These are phyloP conservation scores for Leucopsar rothschildi DNA, from an alignment of 2,113 vertebrate genomes.

Conservation along the genomic window DNA sequence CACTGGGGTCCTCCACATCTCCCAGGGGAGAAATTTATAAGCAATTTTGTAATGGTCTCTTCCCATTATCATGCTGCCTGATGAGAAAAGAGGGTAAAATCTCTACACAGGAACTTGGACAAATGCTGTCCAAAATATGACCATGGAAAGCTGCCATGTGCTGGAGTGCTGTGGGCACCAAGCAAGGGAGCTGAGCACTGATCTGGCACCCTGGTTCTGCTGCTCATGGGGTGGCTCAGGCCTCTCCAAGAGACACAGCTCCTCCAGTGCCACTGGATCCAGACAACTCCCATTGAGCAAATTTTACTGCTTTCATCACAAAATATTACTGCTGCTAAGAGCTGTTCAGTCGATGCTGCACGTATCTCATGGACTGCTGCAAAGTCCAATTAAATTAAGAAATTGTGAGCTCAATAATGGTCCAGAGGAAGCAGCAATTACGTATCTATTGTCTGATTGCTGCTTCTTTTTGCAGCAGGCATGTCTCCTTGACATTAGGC, in stretches of 20 bases:
- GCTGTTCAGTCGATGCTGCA: background rate
- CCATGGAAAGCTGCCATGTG: background rate
- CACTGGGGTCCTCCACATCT: background rate
- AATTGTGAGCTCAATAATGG: background rate
- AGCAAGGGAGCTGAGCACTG: background rate
- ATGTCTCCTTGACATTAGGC: slow-evolving; percentile 18
- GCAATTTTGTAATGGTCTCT: background rate
- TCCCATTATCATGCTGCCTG: background rate
- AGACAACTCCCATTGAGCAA: background rate
- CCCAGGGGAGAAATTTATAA: background rate
- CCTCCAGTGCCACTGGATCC: background rate
- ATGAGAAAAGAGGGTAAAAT: background rate
- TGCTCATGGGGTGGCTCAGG: background rate
- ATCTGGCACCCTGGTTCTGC: background rate
- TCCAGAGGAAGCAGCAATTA: background rate
- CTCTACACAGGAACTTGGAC: background rate
- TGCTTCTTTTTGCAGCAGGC: background rate
- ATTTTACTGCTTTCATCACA: background rate
- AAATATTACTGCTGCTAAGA: background rate
- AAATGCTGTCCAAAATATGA: background rate
- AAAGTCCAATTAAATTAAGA: background rate
- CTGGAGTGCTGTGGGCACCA: background rate
- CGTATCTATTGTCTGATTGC: background rate
- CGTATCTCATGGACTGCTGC: rapidly evolving
- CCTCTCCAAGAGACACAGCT: background rate